phyloP scores from a whole-genome alignment of 2,113 vertebrate species.

The Dasypus novemcinctus region DNA sequence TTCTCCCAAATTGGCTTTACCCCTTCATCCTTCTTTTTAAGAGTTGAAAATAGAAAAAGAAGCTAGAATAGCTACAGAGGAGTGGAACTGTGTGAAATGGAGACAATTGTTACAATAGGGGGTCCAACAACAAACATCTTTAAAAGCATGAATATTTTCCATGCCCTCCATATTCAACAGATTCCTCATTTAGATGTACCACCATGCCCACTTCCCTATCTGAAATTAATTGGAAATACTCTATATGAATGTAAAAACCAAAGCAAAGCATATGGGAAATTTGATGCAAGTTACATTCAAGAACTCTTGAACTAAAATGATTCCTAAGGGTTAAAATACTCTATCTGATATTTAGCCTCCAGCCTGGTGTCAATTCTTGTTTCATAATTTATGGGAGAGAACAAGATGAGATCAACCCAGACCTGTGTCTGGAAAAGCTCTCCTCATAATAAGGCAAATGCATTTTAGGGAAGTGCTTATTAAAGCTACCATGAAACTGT shows the following conservation, averaged over 20 bases:
- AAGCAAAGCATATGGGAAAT: neutral
- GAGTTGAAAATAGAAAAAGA: conserved; percentile 30
- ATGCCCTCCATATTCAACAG: neutral
- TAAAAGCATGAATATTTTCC: neutral
- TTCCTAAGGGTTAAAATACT: neutral
- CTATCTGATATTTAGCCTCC: neutral
- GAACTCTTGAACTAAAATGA: neutral
- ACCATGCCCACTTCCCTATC: neutral
- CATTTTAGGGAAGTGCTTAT: neutral
- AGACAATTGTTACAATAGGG: neutral
- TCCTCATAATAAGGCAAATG: neutral
- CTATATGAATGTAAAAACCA: neutral
- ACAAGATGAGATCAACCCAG: neutral
- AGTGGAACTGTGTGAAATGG: neutral
- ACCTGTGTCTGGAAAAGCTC: neutral
- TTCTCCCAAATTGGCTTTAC: neutral
- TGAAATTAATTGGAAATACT: neutral
- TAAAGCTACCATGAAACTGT: neutral
- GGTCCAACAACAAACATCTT: neutral
- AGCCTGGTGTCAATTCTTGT: neutral
- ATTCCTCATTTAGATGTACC: neutral
- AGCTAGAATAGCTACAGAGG: neutral
- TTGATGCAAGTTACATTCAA: conserved; percentile 7
- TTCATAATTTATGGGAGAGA: neutral
- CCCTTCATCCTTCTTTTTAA: neutral